These are phyloP conservation scores for Hirtodrosophila duncani DNA, from an alignment of 2,888 invertebrate genomes.

Conservation along the genomic window DNA sequence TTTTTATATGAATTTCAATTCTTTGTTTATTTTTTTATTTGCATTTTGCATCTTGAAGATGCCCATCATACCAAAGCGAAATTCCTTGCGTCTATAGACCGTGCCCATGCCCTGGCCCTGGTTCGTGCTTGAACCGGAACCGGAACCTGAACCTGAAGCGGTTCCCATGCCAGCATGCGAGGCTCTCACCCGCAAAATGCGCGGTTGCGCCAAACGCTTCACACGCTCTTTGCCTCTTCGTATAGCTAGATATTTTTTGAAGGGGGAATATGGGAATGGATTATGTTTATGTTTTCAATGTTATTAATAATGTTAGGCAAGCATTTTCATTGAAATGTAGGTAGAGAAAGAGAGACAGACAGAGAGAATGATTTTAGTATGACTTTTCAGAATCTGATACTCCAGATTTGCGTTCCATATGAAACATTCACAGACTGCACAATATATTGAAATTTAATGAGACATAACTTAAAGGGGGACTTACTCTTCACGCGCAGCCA, in stretches of 20 bases:
- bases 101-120: slow-evolving; percentile 70
- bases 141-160: slow-evolving; percentile 73
- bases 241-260: slow-evolving; percentile 22
- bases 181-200: slow-evolving; percentile 82
- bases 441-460: not conserved
- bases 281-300: slow-evolving; percentile 22
- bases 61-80: slow-evolving; percentile 83
- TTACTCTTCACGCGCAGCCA: slow-evolving; percentile 98
- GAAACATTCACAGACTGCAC: too few species aligned
- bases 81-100: slow-evolving; percentile 75
- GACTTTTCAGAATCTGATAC: too few species aligned
- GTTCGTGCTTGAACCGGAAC: slow-evolving; percentile 70
- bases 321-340: not conserved
- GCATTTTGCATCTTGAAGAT: slow-evolving; percentile 34
- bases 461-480: slow-evolving; percentile 76
- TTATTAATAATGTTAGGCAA: slow-evolving; percentile 8
- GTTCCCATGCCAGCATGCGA: slow-evolving; percentile 74
- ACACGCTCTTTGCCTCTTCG: slow-evolving; percentile 63
- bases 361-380: slow-evolving; percentile 33
- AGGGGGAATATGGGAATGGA: too few species aligned
- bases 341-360: slow-evolving; percentile 13
- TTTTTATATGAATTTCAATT: not conserved
- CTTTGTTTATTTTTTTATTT: slow-evolving; percentile 9
- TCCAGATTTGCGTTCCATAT: too few species aligned
- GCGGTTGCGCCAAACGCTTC: slow-evolving; percentile 80